Percentiles rank a stretch among this genome's conserved stretches.
phyloP scores from a whole-genome alignment of 2,888 invertebrate species.

The Exocentrus adspersus region DNA sequence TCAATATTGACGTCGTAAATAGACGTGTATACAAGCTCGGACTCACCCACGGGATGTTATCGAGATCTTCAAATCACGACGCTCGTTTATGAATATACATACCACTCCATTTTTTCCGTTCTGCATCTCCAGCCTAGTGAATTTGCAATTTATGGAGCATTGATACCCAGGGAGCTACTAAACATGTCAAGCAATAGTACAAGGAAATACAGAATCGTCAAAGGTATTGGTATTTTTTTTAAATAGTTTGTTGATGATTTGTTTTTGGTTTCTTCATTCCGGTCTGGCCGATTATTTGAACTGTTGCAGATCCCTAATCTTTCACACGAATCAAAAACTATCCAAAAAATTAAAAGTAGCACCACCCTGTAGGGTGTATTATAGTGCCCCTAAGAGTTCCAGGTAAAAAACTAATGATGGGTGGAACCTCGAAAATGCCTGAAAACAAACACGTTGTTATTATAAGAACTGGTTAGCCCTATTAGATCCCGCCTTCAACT shows the following conservation, averaged over 20 bases:
- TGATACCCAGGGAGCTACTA: constrained; percentile 7
- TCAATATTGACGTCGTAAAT: constrained; percentile 32
- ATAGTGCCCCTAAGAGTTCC: background rate
- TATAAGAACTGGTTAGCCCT: background rate
- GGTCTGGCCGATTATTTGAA: too few species aligned
- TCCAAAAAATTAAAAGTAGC: background rate
- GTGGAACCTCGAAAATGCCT: background rate
- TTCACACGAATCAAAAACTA: too few species aligned
- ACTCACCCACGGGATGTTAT: constrained; percentile 38
- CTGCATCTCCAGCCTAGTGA: constrained; percentile 27
- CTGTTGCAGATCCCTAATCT: too few species aligned
- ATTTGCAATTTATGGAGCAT: constrained; percentile 34
- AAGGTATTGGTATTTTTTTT: too few species aligned
- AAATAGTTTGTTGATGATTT: too few species aligned
- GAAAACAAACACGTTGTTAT: background rate
- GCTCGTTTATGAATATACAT: constrained; percentile 42
- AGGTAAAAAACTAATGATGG: constrained; percentile 3
- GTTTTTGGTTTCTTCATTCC: too few species aligned
- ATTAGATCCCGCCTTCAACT: too few species aligned
- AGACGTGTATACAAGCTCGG: constrained; percentile 30
- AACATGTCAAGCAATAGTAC: background rate
- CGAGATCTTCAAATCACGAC: constrained; percentile 41
- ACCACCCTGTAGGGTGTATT: background rate
- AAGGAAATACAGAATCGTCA: too few species aligned
- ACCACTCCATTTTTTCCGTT: constrained; percentile 38